Base-by-base conservation (phyloP, 1,140 invertebrate genomes). In the Caenorhabditis briggsae region DNA sequence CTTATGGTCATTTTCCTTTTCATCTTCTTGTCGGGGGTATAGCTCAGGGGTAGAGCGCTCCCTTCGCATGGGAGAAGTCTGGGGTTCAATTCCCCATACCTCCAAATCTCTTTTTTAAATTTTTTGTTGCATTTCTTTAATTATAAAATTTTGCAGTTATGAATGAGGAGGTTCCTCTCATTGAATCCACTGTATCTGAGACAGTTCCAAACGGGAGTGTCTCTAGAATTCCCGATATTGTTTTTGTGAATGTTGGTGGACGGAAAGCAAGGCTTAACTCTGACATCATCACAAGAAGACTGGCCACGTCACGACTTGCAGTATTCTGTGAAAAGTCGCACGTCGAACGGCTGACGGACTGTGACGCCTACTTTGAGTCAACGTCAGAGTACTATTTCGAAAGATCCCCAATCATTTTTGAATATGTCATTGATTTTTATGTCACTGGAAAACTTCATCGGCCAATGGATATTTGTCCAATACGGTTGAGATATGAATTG, bases 391-490 rank as follows among this genome's bases (percentile, higher is more conserved):
- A 91, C 58, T 91, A 91, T 59, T 91, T 91, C 59, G 90, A 91
- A 56, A 61, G 88, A 61, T 86, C 85, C 23, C 90, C 90, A 25
- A 84, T 88, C 14, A 91, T 91, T 23, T 91, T 91, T 82, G 91
- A 92, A 64, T 90, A 89, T 61, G 85, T 91, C 25, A 83, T 91
- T 43, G 90, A 90, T 41, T 90, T 78, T 43, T 90, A 90, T 59
- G 78, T 90, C 8, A 89, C 89, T 50, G 89, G 91, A 12, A 89
- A 88, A 83, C 82, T 92, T 23, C 91, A 92, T 85, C 87, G 90
- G 6, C 91, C 91, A 43, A 88, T 90, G 86, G 91, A 92, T 64
- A 88, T 90, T n/a, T 91, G 91, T 74, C 91, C 91, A 12, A 92
- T 92, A 58, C 88, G 91, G 41, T 70, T 91, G 16, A 55, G 90